Conservation (phyloP, 2,113 vertebrate genomes). For the Mormyrus lacerda region DNA sequence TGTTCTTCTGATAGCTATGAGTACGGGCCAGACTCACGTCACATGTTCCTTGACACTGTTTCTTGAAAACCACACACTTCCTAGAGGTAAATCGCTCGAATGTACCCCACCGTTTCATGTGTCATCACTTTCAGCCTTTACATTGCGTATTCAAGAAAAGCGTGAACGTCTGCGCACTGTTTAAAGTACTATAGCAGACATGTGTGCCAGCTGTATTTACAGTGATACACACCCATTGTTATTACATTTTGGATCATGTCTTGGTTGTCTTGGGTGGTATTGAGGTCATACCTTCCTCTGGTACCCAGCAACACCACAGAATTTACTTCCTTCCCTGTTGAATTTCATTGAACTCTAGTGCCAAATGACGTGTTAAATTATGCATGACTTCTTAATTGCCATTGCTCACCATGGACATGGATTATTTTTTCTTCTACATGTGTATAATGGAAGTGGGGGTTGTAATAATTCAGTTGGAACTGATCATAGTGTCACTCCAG, state of each 20-base stretch:
- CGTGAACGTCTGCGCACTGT: neutral
- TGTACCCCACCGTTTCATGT: neutral
- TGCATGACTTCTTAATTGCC: conserved; percentile 66
- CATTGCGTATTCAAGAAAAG: neutral
- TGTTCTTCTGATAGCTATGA: neutral
- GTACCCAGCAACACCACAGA: conserved; percentile 29
- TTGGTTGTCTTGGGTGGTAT: conserved; percentile 17
- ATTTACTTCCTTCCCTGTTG: conserved; percentile 43
- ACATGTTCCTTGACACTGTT: neutral
- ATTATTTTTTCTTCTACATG: conserved; percentile 38
- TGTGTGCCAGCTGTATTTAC: neutral
- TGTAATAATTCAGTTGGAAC: conserved; percentile 34
- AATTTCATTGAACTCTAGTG: conserved; percentile 48
- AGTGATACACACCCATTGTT: neutral
- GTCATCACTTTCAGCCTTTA: neutral
- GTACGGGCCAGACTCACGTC: neutral
- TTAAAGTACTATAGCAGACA: neutral
- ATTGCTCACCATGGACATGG: conserved; percentile 33
- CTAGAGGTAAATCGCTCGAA: neutral
- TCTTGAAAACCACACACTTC: neutral
- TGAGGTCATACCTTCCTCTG: conserved; percentile 29
- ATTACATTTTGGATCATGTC: neutral
- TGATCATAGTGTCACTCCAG: conserved; percentile 40
- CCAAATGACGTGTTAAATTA: conserved; percentile 61
- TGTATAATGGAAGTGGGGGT: conserved; percentile 48